Conservation (phyloP, 2,888 invertebrate species). For the Nephrotoma appendiculata region DNA sequence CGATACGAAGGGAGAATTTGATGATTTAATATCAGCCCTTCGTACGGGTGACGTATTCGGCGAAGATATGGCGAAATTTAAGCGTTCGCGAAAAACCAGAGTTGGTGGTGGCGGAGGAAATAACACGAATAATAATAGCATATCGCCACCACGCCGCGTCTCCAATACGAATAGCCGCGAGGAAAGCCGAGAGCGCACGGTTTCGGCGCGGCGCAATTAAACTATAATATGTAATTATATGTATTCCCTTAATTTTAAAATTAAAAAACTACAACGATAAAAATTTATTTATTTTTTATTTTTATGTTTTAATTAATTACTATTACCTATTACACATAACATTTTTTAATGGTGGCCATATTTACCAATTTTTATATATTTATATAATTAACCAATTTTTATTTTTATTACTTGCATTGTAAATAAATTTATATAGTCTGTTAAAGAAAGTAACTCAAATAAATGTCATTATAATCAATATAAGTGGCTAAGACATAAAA, state of each 20-base stretch:
- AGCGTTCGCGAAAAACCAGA: conserved; percentile 54
- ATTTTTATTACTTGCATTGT: neutral
- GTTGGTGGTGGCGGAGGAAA: conserved; percentile 30
- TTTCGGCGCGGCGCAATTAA: conserved; percentile 14
- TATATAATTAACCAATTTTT: neutral
- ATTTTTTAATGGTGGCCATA: conserved; percentile 1
- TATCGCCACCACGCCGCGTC: conserved; percentile 42
- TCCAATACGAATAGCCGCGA: conserved; percentile 45
- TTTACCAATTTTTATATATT: neutral
- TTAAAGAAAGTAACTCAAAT: neutral
- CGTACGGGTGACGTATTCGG: conserved; percentile 92
- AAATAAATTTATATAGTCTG: neutral
- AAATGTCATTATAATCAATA: neutral
- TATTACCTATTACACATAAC: neutral
- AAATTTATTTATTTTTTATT: neutral
- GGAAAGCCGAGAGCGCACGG: conserved; percentile 51
- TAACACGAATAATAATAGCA: conserved; percentile 26
- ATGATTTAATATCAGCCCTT: conserved; percentile 87
- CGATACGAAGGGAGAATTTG: conserved; percentile 77
- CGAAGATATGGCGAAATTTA: conserved; percentile 89
- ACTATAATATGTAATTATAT: neutral
- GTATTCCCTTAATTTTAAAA: neutral
- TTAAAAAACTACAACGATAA: neutral
- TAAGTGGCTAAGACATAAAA: neutral
- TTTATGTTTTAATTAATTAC: neutral